Evolutionary conservation across 2,113 vertebrate species (phyloP), one percentile per base, ranked within the genome.

Genomic region (Alethe diademata): DNA sequence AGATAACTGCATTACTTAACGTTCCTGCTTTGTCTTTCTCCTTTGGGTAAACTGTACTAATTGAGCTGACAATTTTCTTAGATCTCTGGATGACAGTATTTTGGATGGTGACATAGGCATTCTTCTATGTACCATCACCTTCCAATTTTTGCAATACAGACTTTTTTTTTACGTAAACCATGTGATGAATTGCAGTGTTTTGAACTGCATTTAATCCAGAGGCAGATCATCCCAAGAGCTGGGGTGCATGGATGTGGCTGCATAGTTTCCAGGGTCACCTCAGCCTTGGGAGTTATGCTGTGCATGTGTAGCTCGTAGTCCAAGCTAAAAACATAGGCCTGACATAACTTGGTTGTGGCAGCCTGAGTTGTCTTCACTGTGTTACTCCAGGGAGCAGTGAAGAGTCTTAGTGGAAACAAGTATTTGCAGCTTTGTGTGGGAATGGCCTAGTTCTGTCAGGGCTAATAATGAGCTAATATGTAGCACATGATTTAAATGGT

Each of bases 391-490:
- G 91, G 94, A 96, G 42, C 82, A 60, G 47, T 62, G 82, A 92
- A 76, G 33, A 54, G 26, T 70, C 90, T 79, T 70, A 36, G 67
- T 90, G 67, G 91, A 94, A 95, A 74, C 18, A 62, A 80, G 35
- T 50, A 50, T 85, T 70, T 93, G 58, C 60, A 14, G 58, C 75
- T 96, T 92, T 0, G 14, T 23, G 69, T 96, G 92, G 92, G 88
- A 97, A 95, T 62, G 78, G 86, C 86, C 82, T 86, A 50, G 67
- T 93, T 96, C 82, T 97, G 95, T 90, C 88, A 66, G 50, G 50
- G 50, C 78, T 94, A 76, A 66, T 95, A 86, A 50, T 88, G 88
- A 96, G 54, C 92, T 94, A 92, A 79, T 90, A 48, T 86, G 33
- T 62, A 94, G 92, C 81, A 76, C 67, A 93, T 94, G 92, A 86